Evolutionary conservation across 2,113 vertebrate genomes (phyloP).

Genomic region (Uria lomvia): DNA sequence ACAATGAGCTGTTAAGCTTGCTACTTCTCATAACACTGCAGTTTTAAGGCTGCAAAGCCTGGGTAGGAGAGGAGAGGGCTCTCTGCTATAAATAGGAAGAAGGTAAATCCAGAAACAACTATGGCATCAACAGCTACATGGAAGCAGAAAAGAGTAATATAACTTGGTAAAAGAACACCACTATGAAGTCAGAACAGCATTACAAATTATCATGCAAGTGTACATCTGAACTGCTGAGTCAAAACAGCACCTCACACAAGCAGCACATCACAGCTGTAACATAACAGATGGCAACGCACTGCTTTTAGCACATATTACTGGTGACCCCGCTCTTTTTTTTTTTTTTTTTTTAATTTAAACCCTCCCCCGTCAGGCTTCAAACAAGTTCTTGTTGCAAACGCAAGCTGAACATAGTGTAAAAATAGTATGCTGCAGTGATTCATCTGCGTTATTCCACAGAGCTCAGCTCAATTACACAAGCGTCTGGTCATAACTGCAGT

Average conservation of each 20-base stretch:
- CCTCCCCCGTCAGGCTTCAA: neutral
- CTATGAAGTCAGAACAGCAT: neutral
- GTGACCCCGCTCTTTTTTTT: neutral
- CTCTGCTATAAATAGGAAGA: neutral
- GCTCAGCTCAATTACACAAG: conserved; percentile 57
- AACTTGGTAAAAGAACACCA: neutral
- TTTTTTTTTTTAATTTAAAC: neutral
- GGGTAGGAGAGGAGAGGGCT: neutral
- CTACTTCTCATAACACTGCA: neutral
- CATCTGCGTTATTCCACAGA: conserved; percentile 52
- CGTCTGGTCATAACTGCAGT: conserved; percentile 54
- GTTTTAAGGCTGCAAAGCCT: neutral
- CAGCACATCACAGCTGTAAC: neutral
- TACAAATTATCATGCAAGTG: neutral
- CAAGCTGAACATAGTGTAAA: conserved; percentile 29
- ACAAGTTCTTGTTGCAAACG: conserved; percentile 21
- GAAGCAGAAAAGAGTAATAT: neutral
- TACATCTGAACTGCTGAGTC: neutral
- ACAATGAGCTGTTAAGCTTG: neutral
- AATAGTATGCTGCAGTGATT: conserved; percentile 55
- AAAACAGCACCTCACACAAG: neutral
- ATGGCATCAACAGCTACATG: neutral
- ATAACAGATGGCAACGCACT: neutral
- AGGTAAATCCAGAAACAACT: neutral
- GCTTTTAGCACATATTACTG: neutral